Base-by-base conservation (phyloP, 2,797 vertebrate genomes). In the Poeciliopsis infans region DNA sequence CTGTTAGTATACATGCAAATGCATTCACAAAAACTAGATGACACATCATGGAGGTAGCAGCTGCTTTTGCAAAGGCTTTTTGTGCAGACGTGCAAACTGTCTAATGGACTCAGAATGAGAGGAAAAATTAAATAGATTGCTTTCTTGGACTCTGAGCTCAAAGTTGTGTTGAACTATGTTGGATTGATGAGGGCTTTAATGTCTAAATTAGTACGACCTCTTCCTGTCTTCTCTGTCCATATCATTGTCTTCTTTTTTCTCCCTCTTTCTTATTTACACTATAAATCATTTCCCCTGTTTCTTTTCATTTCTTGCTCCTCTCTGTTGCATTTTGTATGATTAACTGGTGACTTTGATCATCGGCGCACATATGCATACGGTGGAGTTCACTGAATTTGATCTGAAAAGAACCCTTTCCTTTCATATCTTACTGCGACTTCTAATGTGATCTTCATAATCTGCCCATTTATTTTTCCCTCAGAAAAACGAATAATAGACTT, bases 141-240 rank as follows among this genome's bases (percentile, higher is more conserved):
- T 87, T 88, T 85, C 87, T 90, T 86, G 86, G 74, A 79, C 83
- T 85, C 84, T 72, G 78, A 87, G 89, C 83, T 93, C 68, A 45
- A 88, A 94, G 87, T 90, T 90, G 86, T 91, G 91, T 87, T 87
- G 89, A 91, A 92, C 90, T 82, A 43, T 85, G 89, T 89, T 83
- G 91, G 91, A 92, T 94, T 90, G 93, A 83, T 88, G 86, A 78
- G 80, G 69, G 77, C 90, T 94, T 92, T 93, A 93, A 96, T 94
- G 92, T 94, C 86, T 94, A 92, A 93, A 94, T 93, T 85, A 92
- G 81, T 57, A 79, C 92, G 86, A 84, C 75, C 83, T 89, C 87
- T 87, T 86, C 86, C 83, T 81, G 79, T 90, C 80, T 86, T 84
- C 79, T 90, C 82, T 75, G 80, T 83, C 15, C 59, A 75, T 39